Conservation (phyloP, 2,113 vertebrate genomes). For the Corynorhinus townsendii region DNA sequence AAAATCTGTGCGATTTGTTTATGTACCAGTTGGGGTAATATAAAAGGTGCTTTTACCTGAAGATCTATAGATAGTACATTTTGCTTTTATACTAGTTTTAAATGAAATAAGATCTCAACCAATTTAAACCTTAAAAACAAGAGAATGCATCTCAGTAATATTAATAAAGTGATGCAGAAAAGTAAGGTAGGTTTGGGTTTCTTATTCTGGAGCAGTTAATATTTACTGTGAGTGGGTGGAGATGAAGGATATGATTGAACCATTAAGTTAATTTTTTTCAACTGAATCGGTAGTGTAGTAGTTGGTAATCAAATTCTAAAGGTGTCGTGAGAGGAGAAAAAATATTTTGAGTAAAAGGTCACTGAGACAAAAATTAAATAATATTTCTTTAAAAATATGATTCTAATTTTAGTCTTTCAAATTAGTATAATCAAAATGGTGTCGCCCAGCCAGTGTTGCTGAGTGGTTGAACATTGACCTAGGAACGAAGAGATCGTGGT, state of each 20-base stretch:
- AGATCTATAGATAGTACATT: neutral
- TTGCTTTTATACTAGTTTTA: constrained; percentile 18
- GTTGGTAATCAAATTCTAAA: neutral
- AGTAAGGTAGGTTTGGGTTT: neutral
- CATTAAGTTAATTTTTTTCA: neutral
- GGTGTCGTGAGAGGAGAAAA: neutral
- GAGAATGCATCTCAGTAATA: neutral
- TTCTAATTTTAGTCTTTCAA: constrained; percentile 44
- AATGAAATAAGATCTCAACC: constrained; percentile 28
- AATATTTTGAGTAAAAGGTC: neutral
- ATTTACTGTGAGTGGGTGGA: neutral
- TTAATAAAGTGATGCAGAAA: constrained; percentile 1
- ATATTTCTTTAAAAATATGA: neutral
- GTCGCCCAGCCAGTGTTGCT: neutral
- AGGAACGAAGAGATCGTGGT: neutral
- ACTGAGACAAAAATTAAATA: constrained; percentile 27
- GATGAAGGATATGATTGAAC: neutral
- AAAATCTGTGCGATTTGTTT: neutral
- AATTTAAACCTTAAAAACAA: neutral
- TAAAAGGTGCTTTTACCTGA: neutral
- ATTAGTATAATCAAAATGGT: constrained; percentile 32
- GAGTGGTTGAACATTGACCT: neutral
- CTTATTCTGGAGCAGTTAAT: neutral
- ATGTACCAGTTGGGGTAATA: neutral
- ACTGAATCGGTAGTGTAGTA: neutral